Evolutionary conservation across 2,888 invertebrate species (phyloP).

Genomic region (Pseudoips prasinana): DNA sequence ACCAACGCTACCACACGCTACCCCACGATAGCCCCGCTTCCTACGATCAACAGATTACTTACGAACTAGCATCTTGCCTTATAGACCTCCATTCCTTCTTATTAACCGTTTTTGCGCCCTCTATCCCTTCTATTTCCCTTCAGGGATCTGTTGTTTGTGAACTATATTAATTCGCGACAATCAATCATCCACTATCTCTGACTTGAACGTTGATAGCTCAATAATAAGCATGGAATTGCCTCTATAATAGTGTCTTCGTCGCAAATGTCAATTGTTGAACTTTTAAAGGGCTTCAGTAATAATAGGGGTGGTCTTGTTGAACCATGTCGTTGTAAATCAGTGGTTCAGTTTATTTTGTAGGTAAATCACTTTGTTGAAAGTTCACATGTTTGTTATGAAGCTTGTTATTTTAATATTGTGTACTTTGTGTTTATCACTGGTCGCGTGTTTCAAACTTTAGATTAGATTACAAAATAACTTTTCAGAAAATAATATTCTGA

Average conservation of each 20-base stretch:
- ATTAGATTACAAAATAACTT: no score
- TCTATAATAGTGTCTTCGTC: conserved; percentile 56
- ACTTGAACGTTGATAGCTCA: conserved; percentile 38
- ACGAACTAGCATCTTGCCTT: conserved; percentile 43
- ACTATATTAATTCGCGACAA: conserved; percentile 36
- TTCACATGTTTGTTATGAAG: conserved; percentile 37
- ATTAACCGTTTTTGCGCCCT: conserved; percentile 32
- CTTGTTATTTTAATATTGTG: conserved; percentile 14
- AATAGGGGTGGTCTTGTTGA: conserved; percentile 56
- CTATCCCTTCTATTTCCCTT: conserved; percentile 11
- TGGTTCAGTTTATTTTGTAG: conserved; percentile 53
- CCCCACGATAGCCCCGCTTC: conserved; percentile 12
- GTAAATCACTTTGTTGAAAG: conserved; percentile 57
- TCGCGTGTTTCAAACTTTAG: not conserved
- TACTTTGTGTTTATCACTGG: conserved; percentile 1
- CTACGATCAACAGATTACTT: conserved; percentile 41
- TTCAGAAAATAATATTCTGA: no score
- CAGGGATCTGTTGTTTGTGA: conserved; percentile 24
- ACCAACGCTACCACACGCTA: conserved; percentile 44
- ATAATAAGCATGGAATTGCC: conserved; percentile 52
- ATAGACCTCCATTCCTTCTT: conserved; percentile 23
- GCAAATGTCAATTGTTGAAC: conserved; percentile 74
- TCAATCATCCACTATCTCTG: conserved; percentile 38
- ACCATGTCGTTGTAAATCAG: conserved; percentile 68
- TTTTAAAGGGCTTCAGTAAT: conserved; percentile 61